Conservation (phyloP, 1,140 invertebrate genomes). For the Zaprionus ornatus region DNA sequence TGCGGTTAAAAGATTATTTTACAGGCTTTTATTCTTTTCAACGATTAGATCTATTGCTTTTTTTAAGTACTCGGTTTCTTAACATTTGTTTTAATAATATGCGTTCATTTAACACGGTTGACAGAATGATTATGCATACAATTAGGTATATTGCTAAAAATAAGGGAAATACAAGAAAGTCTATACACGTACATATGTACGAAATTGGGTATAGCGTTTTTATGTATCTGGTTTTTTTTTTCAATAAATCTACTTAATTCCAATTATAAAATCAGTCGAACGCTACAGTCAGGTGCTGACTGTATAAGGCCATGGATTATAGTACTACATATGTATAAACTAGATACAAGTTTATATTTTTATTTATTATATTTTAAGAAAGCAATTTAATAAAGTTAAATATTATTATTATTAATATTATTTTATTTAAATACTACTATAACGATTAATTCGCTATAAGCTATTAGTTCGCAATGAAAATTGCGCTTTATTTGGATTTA, state of each 20-base stretch:
- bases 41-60: slow-evolving; percentile 60
- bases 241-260: slow-evolving; percentile 72
- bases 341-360: no score
- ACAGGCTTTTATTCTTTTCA: slow-evolving; percentile 73
- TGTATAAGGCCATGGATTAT: no score
- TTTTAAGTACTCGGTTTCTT: slow-evolving; percentile 47
- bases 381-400: no score
- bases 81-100: slow-evolving; percentile 48
- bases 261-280: slow-evolving; percentile 75
- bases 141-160: slow-evolving; percentile 32
- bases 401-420: no score
- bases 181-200: slow-evolving; percentile 34
- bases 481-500: no score
- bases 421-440: no score
- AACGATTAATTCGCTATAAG: no score
- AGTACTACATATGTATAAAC: no score
- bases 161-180: slow-evolving; percentile 51
- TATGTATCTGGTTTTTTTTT: slow-evolving; percentile 49
- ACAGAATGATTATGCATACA: slow-evolving; percentile 39
- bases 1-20: slow-evolving; percentile 61
- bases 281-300: no score
- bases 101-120: slow-evolving; percentile 44
- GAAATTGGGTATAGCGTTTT: slow-evolving; percentile 39
- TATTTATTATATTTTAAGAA: no score
- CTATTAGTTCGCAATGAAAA: no score